phyloP scores from a whole-genome alignment of 2,888 invertebrate species.

The Diaprepes abbreviatus region DNA sequence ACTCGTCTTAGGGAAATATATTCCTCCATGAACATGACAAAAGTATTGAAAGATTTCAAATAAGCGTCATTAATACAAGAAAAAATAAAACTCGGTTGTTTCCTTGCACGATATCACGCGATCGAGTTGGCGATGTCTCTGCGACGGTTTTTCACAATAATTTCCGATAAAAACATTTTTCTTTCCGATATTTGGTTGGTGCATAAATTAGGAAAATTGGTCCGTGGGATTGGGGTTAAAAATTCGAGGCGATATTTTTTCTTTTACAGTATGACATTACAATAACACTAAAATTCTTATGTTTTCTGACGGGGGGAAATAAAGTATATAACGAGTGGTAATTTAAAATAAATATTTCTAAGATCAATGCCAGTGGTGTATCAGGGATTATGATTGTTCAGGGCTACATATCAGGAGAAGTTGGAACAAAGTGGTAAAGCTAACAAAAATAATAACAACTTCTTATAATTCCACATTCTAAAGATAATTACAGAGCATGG shows the following conservation, averaged over 20 bases:
- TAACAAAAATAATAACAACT: no score
- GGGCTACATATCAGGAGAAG: no score
- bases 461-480: no score
- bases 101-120: slow-evolving; percentile 60
- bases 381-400: no score
- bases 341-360: no score
- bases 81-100: slow-evolving; percentile 54
- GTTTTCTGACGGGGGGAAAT: no score
- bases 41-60: slow-evolving; percentile 53
- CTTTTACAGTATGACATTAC: background rate
- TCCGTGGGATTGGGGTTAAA: background rate
- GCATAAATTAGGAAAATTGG: slow-evolving; percentile 20
- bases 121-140: slow-evolving; percentile 59
- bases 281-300: no score
- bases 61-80: slow-evolving; percentile 53
- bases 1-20: slow-evolving; percentile 1
- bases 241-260: background rate
- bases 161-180: slow-evolving; percentile 53
- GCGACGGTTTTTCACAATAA: slow-evolving; percentile 52
- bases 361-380: no score
- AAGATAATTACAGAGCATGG: no score
- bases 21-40: slow-evolving; percentile 41
- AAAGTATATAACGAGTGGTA: no score
- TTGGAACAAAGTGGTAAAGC: no score
- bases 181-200: slow-evolving; percentile 17